These are phyloP conservation scores for Drosophila punjabiensis DNA, from an alignment of 1,140 invertebrate species.

Conservation along the genomic window DNA sequence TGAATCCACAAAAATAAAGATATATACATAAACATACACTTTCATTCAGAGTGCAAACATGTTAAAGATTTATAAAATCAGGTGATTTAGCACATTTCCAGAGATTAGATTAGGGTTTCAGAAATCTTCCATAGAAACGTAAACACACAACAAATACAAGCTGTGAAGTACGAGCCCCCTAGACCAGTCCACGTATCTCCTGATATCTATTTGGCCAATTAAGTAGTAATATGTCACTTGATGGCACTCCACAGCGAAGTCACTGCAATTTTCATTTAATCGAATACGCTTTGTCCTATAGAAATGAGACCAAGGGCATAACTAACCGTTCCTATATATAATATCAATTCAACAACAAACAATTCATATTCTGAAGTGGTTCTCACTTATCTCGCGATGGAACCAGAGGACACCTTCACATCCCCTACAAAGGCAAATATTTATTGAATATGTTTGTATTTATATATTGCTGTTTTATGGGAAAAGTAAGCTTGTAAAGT, in stretches of 20 bases:
- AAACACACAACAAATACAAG: constrained; percentile 5
- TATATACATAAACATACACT: not conserved
- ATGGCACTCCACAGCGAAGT: constrained; percentile 17
- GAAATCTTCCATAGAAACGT: constrained; percentile 31
- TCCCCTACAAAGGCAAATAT: constrained; percentile 16
- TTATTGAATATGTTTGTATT: not conserved
- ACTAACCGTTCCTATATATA: constrained; percentile 5
- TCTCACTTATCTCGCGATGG: constrained; percentile 35
- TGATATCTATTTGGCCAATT: constrained; percentile 28
- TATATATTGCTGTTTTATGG: not conserved
- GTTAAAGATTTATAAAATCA: not conserved
- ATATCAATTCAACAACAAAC: constrained; percentile 40
- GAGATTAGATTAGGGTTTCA: constrained; percentile 13
- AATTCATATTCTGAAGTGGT: constrained; percentile 21
- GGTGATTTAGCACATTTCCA: constrained; percentile 9
- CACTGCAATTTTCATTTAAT: constrained; percentile 7
- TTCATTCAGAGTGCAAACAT: not conserved
- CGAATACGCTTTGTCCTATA: constrained; percentile 34
- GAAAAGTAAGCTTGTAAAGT: not conserved
- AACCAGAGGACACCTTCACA: constrained; percentile 5
- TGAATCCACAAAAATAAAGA: not conserved
- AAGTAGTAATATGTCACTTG: constrained; percentile 15
- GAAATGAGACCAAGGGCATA: constrained; percentile 27
- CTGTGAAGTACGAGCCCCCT: constrained; percentile 29
- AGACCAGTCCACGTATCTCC: not conserved